phyloP scores from a whole-genome alignment of 2,113 vertebrate species.

The Pelobates fuscus region DNA sequence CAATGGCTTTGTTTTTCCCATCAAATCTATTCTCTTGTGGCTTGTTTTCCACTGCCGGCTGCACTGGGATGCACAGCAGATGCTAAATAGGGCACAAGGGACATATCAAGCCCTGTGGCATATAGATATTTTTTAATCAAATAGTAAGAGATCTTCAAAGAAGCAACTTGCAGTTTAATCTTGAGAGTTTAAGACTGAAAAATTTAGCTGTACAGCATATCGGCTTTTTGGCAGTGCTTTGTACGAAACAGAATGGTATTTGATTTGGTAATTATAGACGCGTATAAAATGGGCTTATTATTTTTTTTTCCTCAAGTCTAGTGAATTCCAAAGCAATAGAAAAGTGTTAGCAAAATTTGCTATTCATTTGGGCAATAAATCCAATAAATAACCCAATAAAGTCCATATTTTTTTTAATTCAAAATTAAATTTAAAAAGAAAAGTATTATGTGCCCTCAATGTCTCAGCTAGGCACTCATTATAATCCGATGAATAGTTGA shows the following conservation, averaged over 20 bases:
- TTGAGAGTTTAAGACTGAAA: conserved; percentile 7
- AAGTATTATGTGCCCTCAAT: too few species aligned
- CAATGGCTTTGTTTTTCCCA: conserved; percentile 68
- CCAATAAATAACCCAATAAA: too few species aligned
- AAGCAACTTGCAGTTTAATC: conserved; percentile 25
- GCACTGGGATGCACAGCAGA: conserved; percentile 59
- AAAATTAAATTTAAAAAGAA: too few species aligned
- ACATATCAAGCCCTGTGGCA: conserved; percentile 61
- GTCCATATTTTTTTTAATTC: too few species aligned
- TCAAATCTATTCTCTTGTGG: conserved; percentile 63
- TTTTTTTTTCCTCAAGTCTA: too few species aligned
- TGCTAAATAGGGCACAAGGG: conserved; percentile 66
- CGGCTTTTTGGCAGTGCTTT: background rate
- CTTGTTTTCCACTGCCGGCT: conserved; percentile 61
- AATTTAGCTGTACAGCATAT: background rate
- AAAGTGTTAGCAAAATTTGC: too few species aligned
- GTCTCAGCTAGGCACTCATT: too few species aligned
- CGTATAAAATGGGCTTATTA: too few species aligned
- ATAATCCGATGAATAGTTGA: too few species aligned
- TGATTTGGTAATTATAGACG: conserved; percentile 2
- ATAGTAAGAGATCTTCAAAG: conserved; percentile 58
- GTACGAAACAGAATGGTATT: background rate
- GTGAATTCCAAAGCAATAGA: too few species aligned
- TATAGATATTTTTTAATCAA: conserved; percentile 70
- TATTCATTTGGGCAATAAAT: too few species aligned